A percentile compares a stretch with the other conserved stretches of the same genome.
Conservation (phyloP, 2,888 invertebrate species). For the Thymelicus sylvestris region DNA sequence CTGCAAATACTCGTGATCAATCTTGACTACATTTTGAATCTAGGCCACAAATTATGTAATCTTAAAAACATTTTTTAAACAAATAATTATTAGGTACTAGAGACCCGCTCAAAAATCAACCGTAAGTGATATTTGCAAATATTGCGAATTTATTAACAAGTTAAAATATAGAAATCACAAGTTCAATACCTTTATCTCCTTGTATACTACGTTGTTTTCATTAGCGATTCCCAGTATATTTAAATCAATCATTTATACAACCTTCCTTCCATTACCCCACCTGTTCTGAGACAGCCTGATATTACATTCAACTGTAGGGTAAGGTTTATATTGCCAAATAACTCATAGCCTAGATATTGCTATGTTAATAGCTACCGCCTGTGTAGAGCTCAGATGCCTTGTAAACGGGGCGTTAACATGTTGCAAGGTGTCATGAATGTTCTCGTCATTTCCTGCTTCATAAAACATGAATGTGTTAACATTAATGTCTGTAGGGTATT, state of each 20-base stretch:
- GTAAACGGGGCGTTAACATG: conserved; percentile 39
- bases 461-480: conserved; percentile 25
- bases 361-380: conserved; percentile 13
- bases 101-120: no score
- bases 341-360: conserved; percentile 10
- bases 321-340: conserved; percentile 19
- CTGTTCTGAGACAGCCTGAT: not conserved
- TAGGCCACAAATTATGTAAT: not conserved
- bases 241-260: no score
- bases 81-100: no score
- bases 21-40: conserved; percentile 20
- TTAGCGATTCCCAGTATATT: no score
- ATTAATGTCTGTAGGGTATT: conserved; percentile 13
- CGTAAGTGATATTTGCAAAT: no score
- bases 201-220: no score
- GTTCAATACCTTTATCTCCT: no score
- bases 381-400: conserved; percentile 22
- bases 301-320: not conserved
- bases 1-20: conserved; percentile 24
- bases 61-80: not conserved
- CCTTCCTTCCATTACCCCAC: not conserved
- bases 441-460: conserved; percentile 58
- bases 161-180: no score
- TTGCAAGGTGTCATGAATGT: conserved; percentile 54
- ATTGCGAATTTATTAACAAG: no score